Evolutionary conservation across 2,888 invertebrate genomes (phyloP), one percentile per base, ranked within the genome.

Genomic region (Ceraclea dissimilis): DNA sequence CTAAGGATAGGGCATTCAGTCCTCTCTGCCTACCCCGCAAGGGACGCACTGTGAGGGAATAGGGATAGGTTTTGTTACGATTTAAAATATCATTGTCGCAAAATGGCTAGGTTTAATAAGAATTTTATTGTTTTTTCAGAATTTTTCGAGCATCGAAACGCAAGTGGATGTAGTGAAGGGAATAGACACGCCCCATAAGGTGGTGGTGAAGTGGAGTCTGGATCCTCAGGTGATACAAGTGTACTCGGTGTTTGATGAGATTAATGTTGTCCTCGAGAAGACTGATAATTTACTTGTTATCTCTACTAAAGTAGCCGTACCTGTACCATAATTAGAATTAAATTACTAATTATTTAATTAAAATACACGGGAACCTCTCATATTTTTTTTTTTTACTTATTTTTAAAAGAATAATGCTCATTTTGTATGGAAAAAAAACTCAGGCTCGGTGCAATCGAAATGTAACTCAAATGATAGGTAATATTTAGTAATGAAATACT

Each of bases 281-380:
- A 47, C 47, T 47, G 47, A 47, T 20, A 20, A 47, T 18, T n/a
- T 47, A 16, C 47, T 47, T 47, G 13, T 19, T 20, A 47, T 47
- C 13, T 5, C 10, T 5, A 47, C 21, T 18, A 47, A 20, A 47
- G 11, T 47, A 4, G 39, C 16, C 13, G 39, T 13, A 4, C 39
- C 39, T 31, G 11, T 31, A 8, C 31, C 11, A 8, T 11, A 31
- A 31, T 6, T 8, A 31, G 6, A 31, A 31, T 31, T 8, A 31
- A 8, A 8, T 31, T 31, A 31, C 6, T 31, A 11, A 8, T 31
- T n/a, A n/a, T n/a, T n/a, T n/a, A n/a, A n/a, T n/a, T n/a, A n/a
- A n/a, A n/a, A n/a, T n/a, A n/a, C n/a, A n/a, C n/a, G n/a, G n/a
- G n/a, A n/a, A n/a, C n/a, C n/a, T n/a, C n/a, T n/a, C n/a, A n/a